Evolutionary conservation across 2,113 vertebrate genomes (phyloP), one percentile per base, ranked within the genome.

Genomic region (Mirza zaza): DNA sequence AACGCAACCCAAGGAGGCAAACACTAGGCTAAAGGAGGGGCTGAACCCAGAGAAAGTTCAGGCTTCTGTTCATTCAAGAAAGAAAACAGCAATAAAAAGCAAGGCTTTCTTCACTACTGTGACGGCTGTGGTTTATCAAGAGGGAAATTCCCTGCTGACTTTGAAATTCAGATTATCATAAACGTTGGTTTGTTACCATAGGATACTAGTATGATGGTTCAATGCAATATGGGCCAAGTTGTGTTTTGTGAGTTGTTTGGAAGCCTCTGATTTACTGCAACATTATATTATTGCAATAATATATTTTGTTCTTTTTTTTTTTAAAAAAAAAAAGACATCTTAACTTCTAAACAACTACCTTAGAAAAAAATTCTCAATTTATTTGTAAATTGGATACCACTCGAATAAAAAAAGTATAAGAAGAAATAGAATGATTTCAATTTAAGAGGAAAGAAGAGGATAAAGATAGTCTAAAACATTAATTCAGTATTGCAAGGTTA

Each of bases 381-480:
- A 87, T 39, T 87, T 96, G 34, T 90, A 77, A 87, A 79, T 34
- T 93, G 52, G 23, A 88, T 59, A 86, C 5, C 65, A 29, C 25
- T 93, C 34, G 45, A 89, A 82, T 76, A 34, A 52, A 81, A 82
- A 86, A 90, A 39, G n/a, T 21, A 45, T 3, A 52, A 92, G n/a
- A 11, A 94, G 7, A 94, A 89, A 67, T 17, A 87, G 36, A 87
- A 67, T 63, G 10, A 92, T 59, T 88, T 73, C 27, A 94, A 12
- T 83, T 63, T 80, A 86, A 80, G 45, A 85, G 39, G 55, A 87
- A 87, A 91, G 36, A 89, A 84, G 4, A 65, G 9, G 1, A 39
- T 71, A 80, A 80, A 88, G 23, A 42, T 82, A 25, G 36, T 92
- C 52, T 76, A 94, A 90, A 91, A 94, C 12, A 87, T 42, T 76